Conservation (phyloP, 2,888 invertebrate species). For the Lymantria dispar region DNA sequence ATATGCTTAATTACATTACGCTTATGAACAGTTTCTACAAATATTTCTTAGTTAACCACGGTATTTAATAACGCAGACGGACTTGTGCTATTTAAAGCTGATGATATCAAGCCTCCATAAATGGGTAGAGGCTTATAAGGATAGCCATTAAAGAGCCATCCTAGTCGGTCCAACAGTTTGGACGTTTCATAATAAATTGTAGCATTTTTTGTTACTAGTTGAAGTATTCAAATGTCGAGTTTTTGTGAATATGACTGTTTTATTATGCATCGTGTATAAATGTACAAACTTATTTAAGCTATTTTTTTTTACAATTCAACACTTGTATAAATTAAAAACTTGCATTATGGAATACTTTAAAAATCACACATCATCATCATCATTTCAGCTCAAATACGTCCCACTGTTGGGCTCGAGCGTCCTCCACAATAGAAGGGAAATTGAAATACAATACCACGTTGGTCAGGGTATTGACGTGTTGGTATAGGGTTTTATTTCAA, state of each 20-base stretch:
- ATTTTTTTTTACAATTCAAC: too few species aligned
- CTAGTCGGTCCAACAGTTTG: slow-evolving; percentile 11
- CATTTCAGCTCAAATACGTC: too few species aligned
- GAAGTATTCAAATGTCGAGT: background rate
- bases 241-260: background rate
- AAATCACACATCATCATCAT: too few species aligned
- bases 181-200: slow-evolving; percentile 3
- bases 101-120: slow-evolving; percentile 47
- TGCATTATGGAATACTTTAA: too few species aligned
- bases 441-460: too few species aligned
- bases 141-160: slow-evolving; percentile 17
- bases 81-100: slow-evolving; percentile 32
- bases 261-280: too few species aligned
- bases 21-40: background rate
- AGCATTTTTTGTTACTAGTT: slow-evolving; percentile 7
- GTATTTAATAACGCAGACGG: slow-evolving; percentile 23
- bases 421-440: too few species aligned
- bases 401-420: too few species aligned
- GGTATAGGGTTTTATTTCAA: too few species aligned
- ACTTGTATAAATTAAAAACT: too few species aligned
- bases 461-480: too few species aligned
- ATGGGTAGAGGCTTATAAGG: slow-evolving; percentile 34
- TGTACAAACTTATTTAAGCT: too few species aligned
- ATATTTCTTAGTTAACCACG: slow-evolving; percentile 15
- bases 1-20: background rate